Percentiles rank a stretch among this genome's conserved stretches.
Evolutionary conservation across 2,888 invertebrate genomes (phyloP).

Genomic region (Chromoteleia sp.): DNA sequence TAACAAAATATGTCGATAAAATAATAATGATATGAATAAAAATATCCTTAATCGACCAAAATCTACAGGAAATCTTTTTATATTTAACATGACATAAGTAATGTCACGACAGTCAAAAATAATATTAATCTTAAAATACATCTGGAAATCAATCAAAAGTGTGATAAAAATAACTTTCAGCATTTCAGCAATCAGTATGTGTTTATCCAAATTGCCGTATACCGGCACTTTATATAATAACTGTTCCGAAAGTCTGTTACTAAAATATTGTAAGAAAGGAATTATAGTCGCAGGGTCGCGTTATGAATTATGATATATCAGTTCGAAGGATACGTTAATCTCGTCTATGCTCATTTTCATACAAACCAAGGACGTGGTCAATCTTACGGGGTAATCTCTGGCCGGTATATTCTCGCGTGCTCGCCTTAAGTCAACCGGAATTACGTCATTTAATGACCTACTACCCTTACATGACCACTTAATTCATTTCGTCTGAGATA

Average conservation of each 20-base stretch:
- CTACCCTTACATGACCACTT: constrained; percentile 81
- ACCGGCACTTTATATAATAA: background rate
- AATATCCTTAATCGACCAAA: background rate
- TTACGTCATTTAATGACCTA: constrained; percentile 80
- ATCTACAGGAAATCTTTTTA: background rate
- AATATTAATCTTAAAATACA: background rate
- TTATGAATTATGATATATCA: constrained; percentile 38
- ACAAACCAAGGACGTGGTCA: constrained; percentile 75
- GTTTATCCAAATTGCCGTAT: background rate
- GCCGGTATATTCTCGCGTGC: constrained; percentile 72
- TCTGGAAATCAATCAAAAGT: background rate
- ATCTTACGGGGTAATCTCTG: constrained; percentile 74
- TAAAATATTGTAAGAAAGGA: background rate
- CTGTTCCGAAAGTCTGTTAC: background rate
- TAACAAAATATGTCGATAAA: no score
- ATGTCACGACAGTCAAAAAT: background rate
- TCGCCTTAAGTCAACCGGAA: constrained; percentile 72
- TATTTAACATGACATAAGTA: background rate
- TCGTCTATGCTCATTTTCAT: constrained; percentile 71
- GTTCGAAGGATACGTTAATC: constrained; percentile 41
- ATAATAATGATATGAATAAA: no score
- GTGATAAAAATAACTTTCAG: background rate
- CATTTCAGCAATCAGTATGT: background rate
- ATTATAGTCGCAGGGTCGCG: constrained; percentile 15
- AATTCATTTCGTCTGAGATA: constrained; percentile 53